Evolutionary conservation across 2,113 vertebrate species (phyloP).

Genomic region (Spheniscus mendiculus): DNA sequence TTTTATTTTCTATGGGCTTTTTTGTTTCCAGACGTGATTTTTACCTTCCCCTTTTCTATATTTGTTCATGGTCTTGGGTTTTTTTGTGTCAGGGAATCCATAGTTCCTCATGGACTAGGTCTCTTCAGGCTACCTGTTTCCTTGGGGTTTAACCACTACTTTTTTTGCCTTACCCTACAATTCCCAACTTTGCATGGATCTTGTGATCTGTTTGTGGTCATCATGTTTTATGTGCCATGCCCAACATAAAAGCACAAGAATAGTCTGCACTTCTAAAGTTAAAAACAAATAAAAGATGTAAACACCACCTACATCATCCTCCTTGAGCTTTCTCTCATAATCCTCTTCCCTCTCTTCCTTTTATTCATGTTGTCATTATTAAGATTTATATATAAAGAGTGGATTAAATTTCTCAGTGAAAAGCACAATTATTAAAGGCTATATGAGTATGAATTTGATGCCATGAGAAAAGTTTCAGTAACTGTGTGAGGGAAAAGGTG

Average conservation of each 20-base stretch:
- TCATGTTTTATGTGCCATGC: not conserved
- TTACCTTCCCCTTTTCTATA: not conserved
- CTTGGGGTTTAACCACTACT: not conserved
- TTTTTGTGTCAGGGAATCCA: not conserved
- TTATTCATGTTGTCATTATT: not conserved
- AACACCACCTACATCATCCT: not conserved
- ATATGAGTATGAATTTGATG: not conserved
- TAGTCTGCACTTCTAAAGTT: not conserved
- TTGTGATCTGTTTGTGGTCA: not conserved
- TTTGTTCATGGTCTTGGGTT: not conserved
- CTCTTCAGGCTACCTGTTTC: not conserved
- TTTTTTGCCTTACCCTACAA: not conserved
- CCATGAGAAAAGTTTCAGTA: not conserved
- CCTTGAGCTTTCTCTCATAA: not conserved
- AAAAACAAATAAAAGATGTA: not conserved
- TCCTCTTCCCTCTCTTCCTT: not conserved
- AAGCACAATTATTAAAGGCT: not conserved
- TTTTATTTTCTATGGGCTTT: not conserved
- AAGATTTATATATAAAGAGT: not conserved
- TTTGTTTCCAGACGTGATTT: not conserved
- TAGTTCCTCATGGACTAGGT: accelerated
- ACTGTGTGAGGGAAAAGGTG: accelerated
- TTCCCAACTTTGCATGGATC: not conserved
- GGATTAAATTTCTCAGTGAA: not conserved
- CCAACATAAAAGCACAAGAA: not conserved